Conservation (phyloP, 2,888 invertebrate genomes). For the Baccha elongata region DNA sequence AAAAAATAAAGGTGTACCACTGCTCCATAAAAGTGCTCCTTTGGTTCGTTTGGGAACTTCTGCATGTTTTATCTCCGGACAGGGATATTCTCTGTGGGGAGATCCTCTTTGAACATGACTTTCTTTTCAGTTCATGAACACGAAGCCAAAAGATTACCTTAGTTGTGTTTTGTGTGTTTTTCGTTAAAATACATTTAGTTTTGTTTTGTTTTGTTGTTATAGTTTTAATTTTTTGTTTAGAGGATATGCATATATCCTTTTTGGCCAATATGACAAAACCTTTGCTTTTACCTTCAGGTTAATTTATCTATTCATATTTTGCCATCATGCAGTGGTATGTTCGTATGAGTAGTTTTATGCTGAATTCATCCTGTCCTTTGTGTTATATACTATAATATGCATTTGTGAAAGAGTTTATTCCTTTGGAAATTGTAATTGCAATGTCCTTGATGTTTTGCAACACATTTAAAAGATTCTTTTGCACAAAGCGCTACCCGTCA, state of each 20-base stretch:
- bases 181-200: constrained; percentile 20
- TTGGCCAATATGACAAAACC: background rate
- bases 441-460: background rate
- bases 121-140: constrained; percentile 68
- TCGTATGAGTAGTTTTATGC: constrained; percentile 39
- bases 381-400: background rate
- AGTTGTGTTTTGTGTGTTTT: constrained; percentile 33
- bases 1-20: background rate
- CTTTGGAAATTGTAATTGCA: background rate
- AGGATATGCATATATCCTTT: background rate
- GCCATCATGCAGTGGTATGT: constrained; percentile 2
- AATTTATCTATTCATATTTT: constrained; percentile 35
- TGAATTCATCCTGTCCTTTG: background rate
- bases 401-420: background rate
- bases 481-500: background rate
- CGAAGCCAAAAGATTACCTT: constrained; percentile 57
- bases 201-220: background rate
- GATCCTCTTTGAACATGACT: constrained; percentile 62
- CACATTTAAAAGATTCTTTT: background rate
- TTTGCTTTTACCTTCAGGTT: constrained; percentile 25
- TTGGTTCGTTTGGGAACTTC: constrained; percentile 24
- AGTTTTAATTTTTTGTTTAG: background rate
- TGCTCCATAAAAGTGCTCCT: constrained; percentile 23
- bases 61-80: constrained; percentile 47
- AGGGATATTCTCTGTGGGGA: constrained; percentile 13